phyloP scores from a whole-genome alignment of 2,888 invertebrate species.

The Ornithoptera priamus region DNA sequence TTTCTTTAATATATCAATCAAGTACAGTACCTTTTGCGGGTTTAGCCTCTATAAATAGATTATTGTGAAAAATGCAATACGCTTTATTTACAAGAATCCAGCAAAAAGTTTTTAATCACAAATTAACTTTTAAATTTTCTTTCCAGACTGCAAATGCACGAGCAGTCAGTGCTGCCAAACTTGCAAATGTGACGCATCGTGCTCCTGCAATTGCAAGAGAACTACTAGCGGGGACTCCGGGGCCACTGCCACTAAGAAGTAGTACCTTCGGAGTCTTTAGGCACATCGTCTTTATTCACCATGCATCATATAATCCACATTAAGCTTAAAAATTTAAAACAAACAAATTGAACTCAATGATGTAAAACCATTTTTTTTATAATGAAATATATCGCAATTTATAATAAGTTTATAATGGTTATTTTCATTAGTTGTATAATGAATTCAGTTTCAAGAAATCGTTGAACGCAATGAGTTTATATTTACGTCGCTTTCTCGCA shows the following conservation, averaged over 20 bases:
- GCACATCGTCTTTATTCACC: background rate
- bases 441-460: background rate
- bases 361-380: background rate
- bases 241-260: conserved; percentile 55
- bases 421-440: background rate
- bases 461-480: background rate
- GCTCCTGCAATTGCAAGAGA: conserved; percentile 65
- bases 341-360: background rate
- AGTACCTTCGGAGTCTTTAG: conserved; percentile 30
- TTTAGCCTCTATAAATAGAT: no score
- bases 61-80: no score
- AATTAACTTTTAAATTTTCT: conserved; percentile 25
- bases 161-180: conserved; percentile 60
- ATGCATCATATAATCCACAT: conserved; percentile 6
- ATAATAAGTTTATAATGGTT: background rate
- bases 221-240: conserved; percentile 40
- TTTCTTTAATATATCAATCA: no score
- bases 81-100: background rate
- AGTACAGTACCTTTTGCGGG: no score
- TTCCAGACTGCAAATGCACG: conserved; percentile 71
- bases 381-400: background rate
- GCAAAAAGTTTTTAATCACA: background rate
- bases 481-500: background rate
- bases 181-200: conserved; percentile 69
- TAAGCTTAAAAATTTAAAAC: background rate